Percentiles rank a stretch among this genome's conserved stretches.
phyloP scores from a whole-genome alignment of 2,113 vertebrate species.

The Microtus oregoni region DNA sequence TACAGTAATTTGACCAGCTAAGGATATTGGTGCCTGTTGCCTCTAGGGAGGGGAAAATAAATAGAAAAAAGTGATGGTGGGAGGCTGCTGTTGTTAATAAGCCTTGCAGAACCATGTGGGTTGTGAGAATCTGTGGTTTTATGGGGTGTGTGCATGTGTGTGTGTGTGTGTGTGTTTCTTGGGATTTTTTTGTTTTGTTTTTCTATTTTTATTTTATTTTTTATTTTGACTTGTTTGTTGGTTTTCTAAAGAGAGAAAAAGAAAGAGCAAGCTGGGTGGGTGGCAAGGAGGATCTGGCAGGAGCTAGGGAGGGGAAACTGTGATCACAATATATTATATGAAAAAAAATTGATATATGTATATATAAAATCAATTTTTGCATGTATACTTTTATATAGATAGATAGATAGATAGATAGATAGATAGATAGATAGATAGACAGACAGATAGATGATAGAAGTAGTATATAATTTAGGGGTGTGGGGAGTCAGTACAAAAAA shows the following conservation, averaged over 20 bases:
- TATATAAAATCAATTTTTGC: neutral
- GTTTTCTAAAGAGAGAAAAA: neutral
- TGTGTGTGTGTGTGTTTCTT: neutral
- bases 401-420: neutral
- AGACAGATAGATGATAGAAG: neutral
- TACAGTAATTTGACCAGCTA: slow-evolving; percentile 15
- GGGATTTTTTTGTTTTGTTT: neutral
- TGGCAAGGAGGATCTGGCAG: neutral
- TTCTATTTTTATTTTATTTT: neutral
- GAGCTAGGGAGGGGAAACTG: neutral
- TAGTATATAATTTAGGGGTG: neutral
- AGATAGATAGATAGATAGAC: neutral
- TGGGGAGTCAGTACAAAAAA: neutral
- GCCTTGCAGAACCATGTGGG: neutral
- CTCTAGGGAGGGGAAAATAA: neutral
- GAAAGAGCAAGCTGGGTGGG: neutral
- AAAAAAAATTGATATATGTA: neutral
- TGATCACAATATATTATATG: neutral
- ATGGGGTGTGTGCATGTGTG: neutral
- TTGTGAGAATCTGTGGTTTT: slow-evolving; percentile 17
- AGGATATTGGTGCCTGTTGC: neutral
- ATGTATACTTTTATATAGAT: neutral
- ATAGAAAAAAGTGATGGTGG: neutral
- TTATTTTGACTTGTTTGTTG: neutral
- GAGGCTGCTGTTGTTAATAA: neutral